Evolutionary conservation across 2,113 vertebrate genomes (phyloP), one percentile per base, ranked within the genome.

Genomic region (Indri indri): DNA sequence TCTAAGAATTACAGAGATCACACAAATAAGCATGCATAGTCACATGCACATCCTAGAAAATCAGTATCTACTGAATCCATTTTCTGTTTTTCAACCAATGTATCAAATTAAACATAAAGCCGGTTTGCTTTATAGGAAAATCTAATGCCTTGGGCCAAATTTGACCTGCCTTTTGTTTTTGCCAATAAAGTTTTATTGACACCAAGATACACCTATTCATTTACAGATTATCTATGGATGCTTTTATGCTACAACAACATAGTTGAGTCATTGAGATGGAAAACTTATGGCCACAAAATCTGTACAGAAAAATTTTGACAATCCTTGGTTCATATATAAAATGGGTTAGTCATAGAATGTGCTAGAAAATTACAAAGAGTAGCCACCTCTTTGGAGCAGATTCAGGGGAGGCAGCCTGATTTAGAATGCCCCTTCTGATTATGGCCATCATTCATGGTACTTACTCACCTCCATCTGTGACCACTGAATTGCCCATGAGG

Each of bases 401-500:
- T 23, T 11, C 27, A 23, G 14, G 22, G 68, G 13, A 59, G 12
- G 66, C 5, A 1, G 4, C 57, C 6, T 57, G 45, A 30, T 50
- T 34, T 16, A 94, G 61, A 81, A 25, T 8, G 8, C 40, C 66
- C 66, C 32, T 61, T n/a, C 57, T 14, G 20, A 10, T 20, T 2
- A 17, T 4, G 25, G 42, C 50, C 2, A 6, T 30, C 57, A 3
- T 2, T 23, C 12, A 0, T 27, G 34, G 57, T 0, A 2, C 32
- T 14, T 34, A 10, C 37, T 34, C 4, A 68, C 10, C 12, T 11
- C 1, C 45, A 25, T 22, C 54, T 34, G 50, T 11, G 47, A n/a
- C 27, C 42, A 3, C 0, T 0, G 4, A 34, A 42, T 8, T 17
- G 3, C 37, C 32, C 22, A 11, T 18, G 2, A 9, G 16, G 16